Evolutionary conservation across 2,888 invertebrate species (phyloP).

Genomic region (Drosophila anceps): DNA sequence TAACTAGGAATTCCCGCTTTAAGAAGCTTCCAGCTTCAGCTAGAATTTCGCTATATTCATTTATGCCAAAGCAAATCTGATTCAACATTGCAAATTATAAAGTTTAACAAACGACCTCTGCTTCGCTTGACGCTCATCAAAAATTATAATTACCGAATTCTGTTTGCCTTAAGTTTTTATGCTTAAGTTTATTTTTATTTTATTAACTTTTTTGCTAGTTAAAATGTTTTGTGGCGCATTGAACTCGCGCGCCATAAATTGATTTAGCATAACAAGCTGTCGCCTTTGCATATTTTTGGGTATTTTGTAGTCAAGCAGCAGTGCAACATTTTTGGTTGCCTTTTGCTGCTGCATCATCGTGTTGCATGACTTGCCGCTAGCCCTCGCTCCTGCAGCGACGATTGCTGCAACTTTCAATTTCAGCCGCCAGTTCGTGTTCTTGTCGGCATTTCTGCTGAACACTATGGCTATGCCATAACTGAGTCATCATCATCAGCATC

Average conservation of each 20-base stretch:
- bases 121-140: background rate
- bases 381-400: conserved; percentile 19
- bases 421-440: conserved; percentile 29
- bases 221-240: background rate
- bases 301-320: conserved; percentile 41
- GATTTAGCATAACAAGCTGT: conserved; percentile 39
- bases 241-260: background rate
- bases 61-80: background rate
- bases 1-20: background rate
- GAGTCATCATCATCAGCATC: conserved; percentile 46
- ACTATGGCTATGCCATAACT: conserved; percentile 42
- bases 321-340: background rate
- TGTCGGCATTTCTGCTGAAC: conserved; percentile 46
- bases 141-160: conserved; percentile 4
- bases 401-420: conserved; percentile 58
- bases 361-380: conserved; percentile 20
- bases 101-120: conserved; percentile 4
- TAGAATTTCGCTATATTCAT: background rate
- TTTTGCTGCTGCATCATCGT: conserved; percentile 58
- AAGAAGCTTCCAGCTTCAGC: background rate
- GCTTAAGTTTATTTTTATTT: background rate
- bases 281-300: conserved; percentile 1
- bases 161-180: background rate
- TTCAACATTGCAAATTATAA: background rate
- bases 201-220: background rate